Base-by-base conservation (phyloP, 2,888 invertebrate species). In the Himalopsyche kuldschensis region DNA sequence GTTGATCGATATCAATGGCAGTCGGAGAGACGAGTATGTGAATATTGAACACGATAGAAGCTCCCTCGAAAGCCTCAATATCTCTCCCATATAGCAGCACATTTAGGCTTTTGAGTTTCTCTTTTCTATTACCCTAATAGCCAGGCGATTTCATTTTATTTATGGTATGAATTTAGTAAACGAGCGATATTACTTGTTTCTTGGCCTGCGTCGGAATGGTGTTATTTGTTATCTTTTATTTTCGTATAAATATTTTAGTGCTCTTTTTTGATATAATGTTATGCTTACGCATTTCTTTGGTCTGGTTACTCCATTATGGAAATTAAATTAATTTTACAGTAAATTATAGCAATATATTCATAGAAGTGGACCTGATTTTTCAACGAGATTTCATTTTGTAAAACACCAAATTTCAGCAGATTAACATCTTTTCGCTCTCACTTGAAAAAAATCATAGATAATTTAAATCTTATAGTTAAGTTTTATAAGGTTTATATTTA, bases 191-290 rank as follows among this genome's bases (percentile, higher is more conserved):
- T 86, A 86, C 85, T 86, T 85, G 85, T 85, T 85, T 84, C 84
- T 85, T 85, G 85, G 86, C 86, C 85, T 84, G 85, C 86, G 84
- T 82, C 82, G 84, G 86, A 85, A 85, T 79, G 84, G 79, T 82
- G 86, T 85, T 84, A 86, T 86, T 86, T 86, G 85, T 86, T 86
- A 85, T 85, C 84, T 85, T 85, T 86, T 86, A 86, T 86, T 86
- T 85, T 84, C 84, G 79, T 85, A 85, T 86, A 85, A 86, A 86
- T 86, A 86, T 86, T 86, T 85, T 84, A 86, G 84, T 80, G 81
- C 76, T 80, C 46, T 30, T 63, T 82, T 82, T 81, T 69, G 69
- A 69, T 69, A 69, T 69, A 69, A 69, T 80, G 48, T 77, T 63
- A 79, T 63, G 32, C 79, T 69, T 80, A 24, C 75, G 41, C 75